Conservation (phyloP, 2,888 invertebrate genomes). For the Euplexia lucipara region DNA sequence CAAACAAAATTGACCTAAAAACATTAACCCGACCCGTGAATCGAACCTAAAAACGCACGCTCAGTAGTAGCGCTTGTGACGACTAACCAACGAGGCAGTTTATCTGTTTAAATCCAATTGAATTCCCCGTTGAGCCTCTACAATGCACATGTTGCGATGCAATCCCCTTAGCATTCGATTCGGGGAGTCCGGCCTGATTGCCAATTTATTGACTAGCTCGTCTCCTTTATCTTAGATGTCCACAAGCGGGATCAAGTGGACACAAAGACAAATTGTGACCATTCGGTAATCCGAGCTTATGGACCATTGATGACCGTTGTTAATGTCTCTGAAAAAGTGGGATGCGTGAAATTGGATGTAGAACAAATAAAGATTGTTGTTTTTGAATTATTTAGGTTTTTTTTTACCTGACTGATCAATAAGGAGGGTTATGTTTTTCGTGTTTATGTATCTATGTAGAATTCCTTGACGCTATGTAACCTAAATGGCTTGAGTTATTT, state of each 20-base stretch:
- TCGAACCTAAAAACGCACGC: no score
- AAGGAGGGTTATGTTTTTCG: not conserved
- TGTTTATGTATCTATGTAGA: no score
- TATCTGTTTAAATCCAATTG: slow-evolving; percentile 52
- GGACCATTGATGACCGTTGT: slow-evolving; percentile 66
- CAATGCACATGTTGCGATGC: slow-evolving; percentile 35
- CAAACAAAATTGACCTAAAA: no score
- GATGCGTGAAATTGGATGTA: slow-evolving; percentile 43
- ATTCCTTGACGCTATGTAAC: no score
- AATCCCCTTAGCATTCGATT: slow-evolving; percentile 56
- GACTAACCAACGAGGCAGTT: no score
- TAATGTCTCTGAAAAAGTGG: slow-evolving; percentile 64
- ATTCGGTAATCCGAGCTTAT: slow-evolving; percentile 73
- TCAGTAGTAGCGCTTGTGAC: no score
- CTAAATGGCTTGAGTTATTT: no score
- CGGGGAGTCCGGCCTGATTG: slow-evolving; percentile 62
- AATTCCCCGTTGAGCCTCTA: slow-evolving; percentile 31
- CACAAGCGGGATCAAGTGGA: slow-evolving; percentile 66
- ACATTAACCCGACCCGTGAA: no score
- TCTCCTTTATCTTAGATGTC: slow-evolving; percentile 68
- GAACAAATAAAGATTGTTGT: slow-evolving; percentile 17
- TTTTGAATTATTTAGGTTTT: not conserved
- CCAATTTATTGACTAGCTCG: slow-evolving; percentile 69
- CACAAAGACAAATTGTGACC: slow-evolving; percentile 74
- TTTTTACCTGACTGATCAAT: not conserved